A percentile compares a stretch with the other conserved stretches of the same genome.
phyloP scores from a whole-genome alignment of 2,797 vertebrate species.

The Epinephelus coioides region DNA sequence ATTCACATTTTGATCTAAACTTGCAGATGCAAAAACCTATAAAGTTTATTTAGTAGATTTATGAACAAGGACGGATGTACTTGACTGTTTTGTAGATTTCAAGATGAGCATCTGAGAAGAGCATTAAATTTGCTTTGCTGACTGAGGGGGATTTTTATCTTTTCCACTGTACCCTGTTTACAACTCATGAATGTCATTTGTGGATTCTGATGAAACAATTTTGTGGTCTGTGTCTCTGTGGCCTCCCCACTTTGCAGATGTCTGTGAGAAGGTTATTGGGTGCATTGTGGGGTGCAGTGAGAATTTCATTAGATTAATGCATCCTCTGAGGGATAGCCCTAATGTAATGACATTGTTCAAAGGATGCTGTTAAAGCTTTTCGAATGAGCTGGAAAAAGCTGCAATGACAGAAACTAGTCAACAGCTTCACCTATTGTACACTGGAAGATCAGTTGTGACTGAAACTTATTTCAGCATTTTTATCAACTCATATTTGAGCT shows the following conservation, averaged over 20 bases:
- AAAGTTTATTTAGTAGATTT: constrained; percentile 13
- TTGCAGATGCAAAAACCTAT: neutral
- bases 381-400: constrained; percentile 11
- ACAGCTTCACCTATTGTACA: neutral
- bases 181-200: neutral
- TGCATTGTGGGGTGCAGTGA: constrained; percentile 28
- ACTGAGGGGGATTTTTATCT: constrained; percentile 8
- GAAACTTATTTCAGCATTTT: neutral
- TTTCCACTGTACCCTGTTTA: neutral
- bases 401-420: neutral
- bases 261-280: constrained; percentile 35
- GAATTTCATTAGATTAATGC: constrained; percentile 63
- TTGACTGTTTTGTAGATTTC: neutral
- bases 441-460: neutral
- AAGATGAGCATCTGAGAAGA: constrained; percentile 35
- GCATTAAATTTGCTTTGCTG: constrained; percentile 23
- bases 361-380: constrained; percentile 30
- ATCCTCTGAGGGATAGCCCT: constrained; percentile 16
- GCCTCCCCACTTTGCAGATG: neutral
- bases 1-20: no score
- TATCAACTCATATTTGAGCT: neutral
- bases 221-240: neutral
- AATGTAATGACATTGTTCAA: constrained; percentile 31
- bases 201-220: constrained; percentile 3
- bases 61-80: neutral